Evolutionary conservation across 2,888 invertebrate genomes (phyloP).

Genomic region (Metopia argyrocephala): DNA sequence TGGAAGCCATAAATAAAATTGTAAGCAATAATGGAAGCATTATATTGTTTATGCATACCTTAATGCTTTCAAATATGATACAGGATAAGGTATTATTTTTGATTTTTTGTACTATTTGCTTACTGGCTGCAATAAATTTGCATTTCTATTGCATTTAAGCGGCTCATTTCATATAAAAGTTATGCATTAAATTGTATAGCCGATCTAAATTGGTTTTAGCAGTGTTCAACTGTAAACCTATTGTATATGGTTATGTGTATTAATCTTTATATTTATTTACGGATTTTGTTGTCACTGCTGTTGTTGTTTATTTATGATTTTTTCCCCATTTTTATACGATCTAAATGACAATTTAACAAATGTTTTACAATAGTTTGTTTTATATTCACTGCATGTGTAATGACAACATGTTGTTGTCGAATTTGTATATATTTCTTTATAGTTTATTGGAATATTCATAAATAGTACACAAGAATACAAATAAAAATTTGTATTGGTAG

Average conservation of each 20-base stretch:
- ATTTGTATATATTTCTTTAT: slow-evolving; percentile 1
- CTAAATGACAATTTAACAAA: slow-evolving; percentile 50
- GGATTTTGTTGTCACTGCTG: not conserved
- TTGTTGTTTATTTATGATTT: not conserved
- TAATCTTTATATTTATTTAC: not conserved
- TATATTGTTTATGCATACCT: too few species aligned
- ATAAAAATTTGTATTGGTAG: not conserved
- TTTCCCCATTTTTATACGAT: not conserved
- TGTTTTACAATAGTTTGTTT: slow-evolving; percentile 47
- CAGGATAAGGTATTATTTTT: too few species aligned
- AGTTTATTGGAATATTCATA: slow-evolving; percentile 17
- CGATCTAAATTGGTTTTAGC: too few species aligned
- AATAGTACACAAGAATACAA: not conserved
- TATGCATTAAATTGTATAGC: too few species aligned
- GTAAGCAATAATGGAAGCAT: too few species aligned
- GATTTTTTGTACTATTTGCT: too few species aligned
- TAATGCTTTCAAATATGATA: too few species aligned
- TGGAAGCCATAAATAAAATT: too few species aligned
- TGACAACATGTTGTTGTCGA: slow-evolving; percentile 43
- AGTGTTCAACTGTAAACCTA: too few species aligned
- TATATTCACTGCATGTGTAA: slow-evolving; percentile 42
- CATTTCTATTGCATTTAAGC: too few species aligned
- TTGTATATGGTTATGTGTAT: not conserved
- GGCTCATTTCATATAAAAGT: too few species aligned
- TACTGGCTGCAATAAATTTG: too few species aligned